Evolutionary conservation across 2,113 vertebrate genomes (phyloP), one percentile per base, ranked within the genome.

Genomic region (Lagenorhynchus albirostris): DNA sequence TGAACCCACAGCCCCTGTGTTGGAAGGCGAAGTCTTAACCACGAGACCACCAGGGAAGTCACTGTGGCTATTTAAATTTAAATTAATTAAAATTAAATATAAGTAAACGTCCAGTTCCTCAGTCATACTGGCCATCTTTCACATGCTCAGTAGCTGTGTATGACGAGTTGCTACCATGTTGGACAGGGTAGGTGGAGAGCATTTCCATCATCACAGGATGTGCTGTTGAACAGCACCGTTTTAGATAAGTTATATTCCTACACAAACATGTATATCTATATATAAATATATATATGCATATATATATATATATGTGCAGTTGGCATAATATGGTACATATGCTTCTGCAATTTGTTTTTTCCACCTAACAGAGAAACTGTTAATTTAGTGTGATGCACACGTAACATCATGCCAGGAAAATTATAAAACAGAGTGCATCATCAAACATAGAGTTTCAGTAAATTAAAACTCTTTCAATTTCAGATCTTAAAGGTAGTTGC

Each of bases 341-440:
- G 86, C 74, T 77, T 79, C 18, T 86, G 14, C 79, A 74, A 7
- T 95, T 97, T 96, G 79, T 96, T 93, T 93, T 93, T 93, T 94
- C 44, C 65, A 70, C 76, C 50, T 62, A 95, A 81, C 80, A 81
- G 89, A 76, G 44, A 95, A 96, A 87, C 94, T 97, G 96, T 95
- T 96, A 94, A 84, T 94, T 83, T 82, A 77, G 82, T 89, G 65
- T 90, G 90, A 81, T 87, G 87, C 68, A 80, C 90, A 90, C 26
- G 25, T 76, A 47, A 8, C 12, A 33, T 87, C 92, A 80, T 96
- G 95, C 94, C 96, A 97, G 95, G 90, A 97, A 96, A 79, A 77
- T 76, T 87, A 25, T 73, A 80, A 81, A 89, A 65, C 76, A 55
- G 63, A 58, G 73, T 55, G 23, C 33, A 15, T 83, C 58, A 94